These are phyloP conservation scores for Aplocera efformata DNA, from an alignment of 2,888 invertebrate species.

Conservation along the genomic window DNA sequence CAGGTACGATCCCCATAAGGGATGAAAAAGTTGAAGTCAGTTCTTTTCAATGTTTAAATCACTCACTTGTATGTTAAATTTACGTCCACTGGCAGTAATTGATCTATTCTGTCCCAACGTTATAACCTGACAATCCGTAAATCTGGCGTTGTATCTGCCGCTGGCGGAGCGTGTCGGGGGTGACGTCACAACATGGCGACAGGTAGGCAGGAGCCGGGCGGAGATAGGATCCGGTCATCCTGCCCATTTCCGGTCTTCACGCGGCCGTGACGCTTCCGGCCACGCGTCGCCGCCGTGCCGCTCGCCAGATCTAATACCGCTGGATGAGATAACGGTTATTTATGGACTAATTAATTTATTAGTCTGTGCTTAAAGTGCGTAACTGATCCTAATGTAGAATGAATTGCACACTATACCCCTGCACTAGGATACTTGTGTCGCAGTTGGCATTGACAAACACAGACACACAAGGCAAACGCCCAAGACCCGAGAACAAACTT, in stretches of 20 bases:
- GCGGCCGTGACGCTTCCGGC: conserved; percentile 80
- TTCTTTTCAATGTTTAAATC: too few relatives aligned
- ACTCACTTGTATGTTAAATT: too few relatives aligned
- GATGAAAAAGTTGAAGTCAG: too few relatives aligned
- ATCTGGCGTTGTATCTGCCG: conserved; percentile 28
- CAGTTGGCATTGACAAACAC: too few relatives aligned
- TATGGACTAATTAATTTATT: conserved; percentile 11
- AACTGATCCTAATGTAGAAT: too few relatives aligned
- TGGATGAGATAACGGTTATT: conserved; percentile 45
- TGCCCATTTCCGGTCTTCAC: conserved; percentile 81
- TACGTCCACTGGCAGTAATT: conserved; percentile 1
- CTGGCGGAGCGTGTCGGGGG: conserved; percentile 34
- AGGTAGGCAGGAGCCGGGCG: conserved; percentile 69
- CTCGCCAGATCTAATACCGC: conserved; percentile 44
- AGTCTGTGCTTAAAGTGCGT: too few relatives aligned
- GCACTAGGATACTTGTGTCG: too few relatives aligned
- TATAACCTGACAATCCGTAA: conserved; percentile 24
- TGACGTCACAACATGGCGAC: conserved; percentile 76
- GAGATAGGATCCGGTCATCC: conserved; percentile 81
- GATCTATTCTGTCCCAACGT: conserved; percentile 3
- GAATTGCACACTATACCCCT: too few relatives aligned
- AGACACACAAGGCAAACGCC: too few relatives aligned
- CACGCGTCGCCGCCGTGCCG: conserved; percentile 71
- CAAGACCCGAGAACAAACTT: too few relatives aligned
- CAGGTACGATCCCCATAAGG: too few relatives aligned